A percentile compares a stretch with the other conserved stretches of the same genome.
phyloP scores from a whole-genome alignment of 2,113 vertebrate species.

The Odobenus rosmarus region DNA sequence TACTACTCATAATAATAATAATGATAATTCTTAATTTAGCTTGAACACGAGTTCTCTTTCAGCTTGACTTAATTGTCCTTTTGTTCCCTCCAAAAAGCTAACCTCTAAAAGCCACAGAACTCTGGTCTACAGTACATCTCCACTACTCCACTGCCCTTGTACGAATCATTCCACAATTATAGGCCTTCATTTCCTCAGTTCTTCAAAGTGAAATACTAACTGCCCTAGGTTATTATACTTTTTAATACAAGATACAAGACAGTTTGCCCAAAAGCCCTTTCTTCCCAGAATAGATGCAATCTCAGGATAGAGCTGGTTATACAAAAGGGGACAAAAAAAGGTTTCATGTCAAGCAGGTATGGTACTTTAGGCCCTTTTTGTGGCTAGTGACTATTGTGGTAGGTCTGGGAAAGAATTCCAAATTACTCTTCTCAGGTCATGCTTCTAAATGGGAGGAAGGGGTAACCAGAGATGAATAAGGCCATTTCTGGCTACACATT shows the following conservation, averaged over 20 bases:
- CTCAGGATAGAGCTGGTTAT: neutral
- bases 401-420: slow-evolving; percentile 39
- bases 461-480: slow-evolving; percentile 21
- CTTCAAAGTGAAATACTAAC: slow-evolving; percentile 41
- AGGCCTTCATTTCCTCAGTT: slow-evolving; percentile 4
- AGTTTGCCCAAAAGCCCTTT: slow-evolving; percentile 29
- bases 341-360: slow-evolving; percentile 8
- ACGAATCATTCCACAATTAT: slow-evolving; percentile 44
- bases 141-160: neutral
- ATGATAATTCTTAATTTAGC: slow-evolving; percentile 2
- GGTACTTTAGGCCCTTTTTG: slow-evolving; percentile 34
- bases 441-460: slow-evolving; percentile 44
- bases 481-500: neutral
- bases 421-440: slow-evolving; percentile 47
- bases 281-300: slow-evolving; percentile 47
- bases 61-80: neutral
- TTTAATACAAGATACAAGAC: slow-evolving; percentile 28
- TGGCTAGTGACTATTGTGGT: neutral
- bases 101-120: slow-evolving; percentile 37
- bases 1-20: neutral
- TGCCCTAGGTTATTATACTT: slow-evolving; percentile 18
- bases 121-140: neutral
- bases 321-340: slow-evolving; percentile 1
- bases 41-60: slow-evolving; percentile 50
- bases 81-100: slow-evolving; percentile 8